Evolutionary conservation across 1,140 invertebrate species (phyloP), one percentile per base, ranked within the genome.

Genomic region (Megalopta genalis): DNA sequence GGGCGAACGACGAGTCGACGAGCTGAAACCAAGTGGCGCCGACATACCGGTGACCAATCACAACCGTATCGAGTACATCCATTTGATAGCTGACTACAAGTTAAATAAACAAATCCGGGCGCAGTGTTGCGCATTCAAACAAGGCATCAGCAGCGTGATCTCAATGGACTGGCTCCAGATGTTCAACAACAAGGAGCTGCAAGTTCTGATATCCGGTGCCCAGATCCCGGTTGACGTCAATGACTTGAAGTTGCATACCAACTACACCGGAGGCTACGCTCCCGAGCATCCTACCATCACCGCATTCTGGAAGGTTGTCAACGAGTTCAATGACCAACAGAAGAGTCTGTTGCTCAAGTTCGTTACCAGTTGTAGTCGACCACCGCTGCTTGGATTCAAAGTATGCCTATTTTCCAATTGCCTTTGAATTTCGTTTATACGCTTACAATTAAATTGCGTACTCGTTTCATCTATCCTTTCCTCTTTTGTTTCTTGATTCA

Each of bases 301-400:
- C 60, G 93, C 95, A 63, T 96, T 99, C 94, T 96, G 98, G 98
- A 96, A 95, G 91, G 96, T 98, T 27, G 94, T 99, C 7, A 93
- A 96, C 80, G 94, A 94, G 25, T 98, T 99, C 88, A 96, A 94
- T 79, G 98, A 99, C 91, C 93, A 95, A 37, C 96, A 99, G 90
- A 96, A 96, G 71, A 94, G 98, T 70, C 96, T 98, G 87, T 91
- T 99, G 18, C 93, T 99, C 0, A 99, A 99, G 92, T 99, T 99
- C 94, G 98, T 99, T 8, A 99, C 99, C 1, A 99, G 98, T 89
- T 99, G 98, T 88, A 99, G 98, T 0, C 92, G 98, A 85, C 98
- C 98, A n/a, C 99, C 99, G 7, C 93, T 99, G n/a, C 93, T 99
- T 27, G 99, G 99, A 21, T 99, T 99, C 90, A 99, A 98, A 95